phyloP scores from a whole-genome alignment of 2,797 vertebrate species.

The Neostethus bicornis region DNA sequence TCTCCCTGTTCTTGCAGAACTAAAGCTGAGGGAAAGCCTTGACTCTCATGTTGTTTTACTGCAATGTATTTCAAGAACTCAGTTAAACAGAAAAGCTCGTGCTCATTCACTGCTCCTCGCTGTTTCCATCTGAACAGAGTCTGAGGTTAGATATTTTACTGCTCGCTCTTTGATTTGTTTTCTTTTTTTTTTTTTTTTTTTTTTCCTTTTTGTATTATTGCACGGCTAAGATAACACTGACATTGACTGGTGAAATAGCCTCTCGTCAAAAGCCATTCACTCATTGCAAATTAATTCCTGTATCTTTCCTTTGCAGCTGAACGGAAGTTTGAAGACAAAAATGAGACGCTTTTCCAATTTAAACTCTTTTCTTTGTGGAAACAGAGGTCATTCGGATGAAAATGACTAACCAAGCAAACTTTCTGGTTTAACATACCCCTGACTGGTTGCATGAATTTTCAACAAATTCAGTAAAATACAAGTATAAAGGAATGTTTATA shows the following conservation, averaged over 20 bases:
- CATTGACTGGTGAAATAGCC: conserved; percentile 58
- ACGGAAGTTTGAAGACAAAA: conserved; percentile 53
- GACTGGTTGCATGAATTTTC: conserved; percentile 22
- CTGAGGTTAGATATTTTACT: conserved; percentile 59
- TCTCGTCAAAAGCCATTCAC: conserved; percentile 65
- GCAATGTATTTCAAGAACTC: conserved; percentile 65
- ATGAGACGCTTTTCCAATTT: conserved; percentile 61
- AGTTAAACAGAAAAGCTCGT: conserved; percentile 54
- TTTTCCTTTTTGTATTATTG: conserved; percentile 60
- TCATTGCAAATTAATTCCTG: conserved; percentile 61
- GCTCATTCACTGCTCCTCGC: conserved; percentile 36
- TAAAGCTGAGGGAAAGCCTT: conserved; percentile 57
- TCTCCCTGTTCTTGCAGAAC: conserved; percentile 67
- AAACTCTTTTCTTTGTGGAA: conserved; percentile 29
- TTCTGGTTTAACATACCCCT: conserved; percentile 42
- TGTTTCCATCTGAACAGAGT: conserved; percentile 62
- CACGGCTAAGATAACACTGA: conserved; percentile 43
- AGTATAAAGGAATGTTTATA: conserved; percentile 54
- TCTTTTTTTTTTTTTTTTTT: conserved; percentile 57
- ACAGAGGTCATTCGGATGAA: conserved; percentile 48
- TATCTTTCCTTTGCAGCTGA: conserved; percentile 45
- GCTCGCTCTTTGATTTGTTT: conserved; percentile 60
- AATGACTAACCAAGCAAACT: conserved; percentile 50
- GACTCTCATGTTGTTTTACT: conserved; percentile 45
- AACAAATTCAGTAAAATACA: conserved; percentile 33